phyloP scores from a whole-genome alignment of 2,113 vertebrate genomes.

The Chaenocephalus aceratus region DNA sequence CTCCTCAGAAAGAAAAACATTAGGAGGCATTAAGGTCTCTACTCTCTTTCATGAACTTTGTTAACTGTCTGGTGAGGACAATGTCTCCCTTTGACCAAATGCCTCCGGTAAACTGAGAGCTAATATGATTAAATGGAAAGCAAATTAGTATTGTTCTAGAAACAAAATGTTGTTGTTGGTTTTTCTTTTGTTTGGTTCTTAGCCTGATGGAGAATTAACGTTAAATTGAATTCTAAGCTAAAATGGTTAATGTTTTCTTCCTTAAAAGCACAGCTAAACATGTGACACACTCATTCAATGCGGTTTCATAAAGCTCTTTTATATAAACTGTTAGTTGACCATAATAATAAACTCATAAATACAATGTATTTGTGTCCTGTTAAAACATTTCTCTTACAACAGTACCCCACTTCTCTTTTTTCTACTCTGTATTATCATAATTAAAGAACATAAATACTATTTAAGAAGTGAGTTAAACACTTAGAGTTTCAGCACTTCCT shows the following conservation, averaged over 20 bases:
- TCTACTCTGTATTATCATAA: not conserved
- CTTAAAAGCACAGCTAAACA: not conserved
- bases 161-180: not conserved
- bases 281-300: not conserved
- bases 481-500: no score
- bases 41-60: conserved; percentile 31
- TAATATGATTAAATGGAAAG: conserved; percentile 14
- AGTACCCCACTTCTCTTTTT: not conserved
- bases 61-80: conserved; percentile 2
- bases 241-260: not conserved
- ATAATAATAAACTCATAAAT: not conserved
- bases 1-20: conserved; percentile 34
- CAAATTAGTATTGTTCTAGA: conserved; percentile 17
- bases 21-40: conserved; percentile 24
- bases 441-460: not conserved
- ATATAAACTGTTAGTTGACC: not conserved
- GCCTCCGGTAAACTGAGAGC: conserved; percentile 15
- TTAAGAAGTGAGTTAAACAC: not conserved
- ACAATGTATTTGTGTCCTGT: not conserved
- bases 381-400: not conserved
- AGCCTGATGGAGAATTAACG: not conserved
- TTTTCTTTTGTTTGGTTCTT: conserved; percentile 3
- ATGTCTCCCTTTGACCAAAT: conserved; percentile 41
- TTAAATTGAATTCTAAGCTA: not conserved
- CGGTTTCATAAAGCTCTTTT: not conserved